Conservation (phyloP, 2,888 invertebrate genomes). For the Junonia oenone region DNA sequence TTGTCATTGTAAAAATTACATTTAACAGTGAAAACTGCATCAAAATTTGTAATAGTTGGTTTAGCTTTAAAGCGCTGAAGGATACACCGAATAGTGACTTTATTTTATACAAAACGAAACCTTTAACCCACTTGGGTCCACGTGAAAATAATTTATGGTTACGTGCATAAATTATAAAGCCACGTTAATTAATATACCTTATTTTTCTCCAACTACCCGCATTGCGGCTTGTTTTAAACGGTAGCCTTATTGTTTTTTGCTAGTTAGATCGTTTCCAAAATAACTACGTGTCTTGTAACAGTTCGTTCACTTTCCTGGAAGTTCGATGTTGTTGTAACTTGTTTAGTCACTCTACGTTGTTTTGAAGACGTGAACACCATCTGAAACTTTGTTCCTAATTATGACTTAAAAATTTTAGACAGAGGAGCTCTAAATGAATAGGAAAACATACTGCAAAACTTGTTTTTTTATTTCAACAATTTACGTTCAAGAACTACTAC, state of each 20-base stretch:
- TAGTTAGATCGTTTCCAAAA: neutral
- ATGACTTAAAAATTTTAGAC: neutral
- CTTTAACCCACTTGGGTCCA: too few species aligned
- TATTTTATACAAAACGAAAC: too few species aligned
- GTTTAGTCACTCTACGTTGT: neutral
- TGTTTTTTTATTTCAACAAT: too few species aligned
- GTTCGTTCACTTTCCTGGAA: neutral
- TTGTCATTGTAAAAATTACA: too few species aligned
- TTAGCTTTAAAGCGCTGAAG: too few species aligned
- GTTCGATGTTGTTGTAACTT: neutral
- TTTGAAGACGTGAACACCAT: neutral
- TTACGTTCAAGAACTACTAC: too few species aligned
- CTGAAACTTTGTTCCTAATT: neutral
- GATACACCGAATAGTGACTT: too few species aligned
- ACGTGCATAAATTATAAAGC: neutral
- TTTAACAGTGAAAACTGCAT: too few species aligned
- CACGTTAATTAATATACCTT: neutral
- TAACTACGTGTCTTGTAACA: neutral
- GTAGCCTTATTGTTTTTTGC: neutral
- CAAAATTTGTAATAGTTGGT: too few species aligned
- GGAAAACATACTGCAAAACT: too few species aligned
- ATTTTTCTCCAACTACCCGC: constrained; percentile 7
- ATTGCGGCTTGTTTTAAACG: neutral
- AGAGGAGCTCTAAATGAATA: too few species aligned
- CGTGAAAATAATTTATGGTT: too few species aligned